These are phyloP conservation scores for Neogale vison DNA, from an alignment of 2,113 vertebrate genomes.

Conservation along the genomic window DNA sequence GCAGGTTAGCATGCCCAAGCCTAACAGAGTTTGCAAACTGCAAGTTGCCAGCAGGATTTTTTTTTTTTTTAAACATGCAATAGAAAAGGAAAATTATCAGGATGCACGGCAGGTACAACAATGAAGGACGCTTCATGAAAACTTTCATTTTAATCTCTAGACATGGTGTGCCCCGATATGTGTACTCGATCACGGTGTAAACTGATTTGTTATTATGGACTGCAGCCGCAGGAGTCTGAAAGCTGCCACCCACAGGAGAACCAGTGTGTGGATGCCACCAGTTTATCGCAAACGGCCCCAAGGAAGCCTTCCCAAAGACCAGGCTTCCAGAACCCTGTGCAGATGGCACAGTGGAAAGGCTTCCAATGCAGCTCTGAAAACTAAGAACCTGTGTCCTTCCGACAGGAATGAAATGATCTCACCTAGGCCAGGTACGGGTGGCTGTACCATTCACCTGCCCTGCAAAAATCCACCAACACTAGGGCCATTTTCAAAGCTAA, in stretches of 20 bases:
- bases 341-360: rapidly evolving
- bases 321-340: not conserved
- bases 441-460: not conserved
- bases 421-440: rapidly evolving
- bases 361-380: not conserved
- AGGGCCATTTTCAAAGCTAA: not conserved
- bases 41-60: not conserved
- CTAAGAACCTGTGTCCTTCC: too few species aligned
- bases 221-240: not conserved
- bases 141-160: not conserved
- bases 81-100: not conserved
- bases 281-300: not conserved
- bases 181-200: not conserved
- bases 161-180: not conserved
- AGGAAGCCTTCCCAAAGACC: not conserved
- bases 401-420: not conserved
- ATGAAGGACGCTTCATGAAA: not conserved
- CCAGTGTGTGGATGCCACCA: not conserved
- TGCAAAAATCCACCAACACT: not conserved
- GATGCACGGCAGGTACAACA: not conserved
- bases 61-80: not conserved
- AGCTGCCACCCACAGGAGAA: not conserved
- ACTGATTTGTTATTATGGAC: not conserved
- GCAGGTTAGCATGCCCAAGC: too few species aligned
- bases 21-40: not conserved